Base-by-base conservation (phyloP, 30 jellyfish, hydroid and myxozoan genomes). In the Phacellophora camtschatica region DNA sequence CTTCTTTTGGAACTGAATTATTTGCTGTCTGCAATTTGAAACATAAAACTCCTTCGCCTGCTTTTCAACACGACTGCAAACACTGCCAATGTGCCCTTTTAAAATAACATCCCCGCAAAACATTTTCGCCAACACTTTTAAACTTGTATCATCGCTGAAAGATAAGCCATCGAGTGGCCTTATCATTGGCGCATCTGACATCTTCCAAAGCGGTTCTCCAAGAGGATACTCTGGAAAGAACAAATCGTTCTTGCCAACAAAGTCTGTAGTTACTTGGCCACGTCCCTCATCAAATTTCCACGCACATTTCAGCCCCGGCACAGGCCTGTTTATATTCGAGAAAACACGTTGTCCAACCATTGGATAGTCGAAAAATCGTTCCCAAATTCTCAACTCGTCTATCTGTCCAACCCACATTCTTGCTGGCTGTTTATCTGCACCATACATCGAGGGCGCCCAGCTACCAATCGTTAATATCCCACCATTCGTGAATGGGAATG, bases 301-400 rank as follows among this genome's bases (percentile, higher is more conserved):
- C 0, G 84, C 92, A 5, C 84, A 84, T 16, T 16, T 41, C 34
- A 81, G 72, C 2, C 92, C 92, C 1, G 77, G 84, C 9, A 81
- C 10, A 12, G 71, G 84, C 35, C 85, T 34, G 41, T 66, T 66
- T 36, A 81, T 32, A 50, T 68, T 81, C 48, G 84, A 50, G 58
- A 81, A 81, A 2, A 68, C 57, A 6, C 84, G 55, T 49, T 66
- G 77, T 19, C 85, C 31, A 23, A 81, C 92, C 92, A 68, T 81
- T 5, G 84, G 43, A 24, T 48, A 64, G 57, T 55, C 78, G 65
- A 81, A 81, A 27, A 46, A 68, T 8, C 65, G 57, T 8, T 57
- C 66, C 92, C 92, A 81, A 25, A 81, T 59, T 68, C 84, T 49
- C 12, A 81, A 16, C 63, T 81, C 92, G 30, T 81, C 92, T 50